Conservation (phyloP, 2,888 invertebrate species). For the Volucella zonaria region DNA sequence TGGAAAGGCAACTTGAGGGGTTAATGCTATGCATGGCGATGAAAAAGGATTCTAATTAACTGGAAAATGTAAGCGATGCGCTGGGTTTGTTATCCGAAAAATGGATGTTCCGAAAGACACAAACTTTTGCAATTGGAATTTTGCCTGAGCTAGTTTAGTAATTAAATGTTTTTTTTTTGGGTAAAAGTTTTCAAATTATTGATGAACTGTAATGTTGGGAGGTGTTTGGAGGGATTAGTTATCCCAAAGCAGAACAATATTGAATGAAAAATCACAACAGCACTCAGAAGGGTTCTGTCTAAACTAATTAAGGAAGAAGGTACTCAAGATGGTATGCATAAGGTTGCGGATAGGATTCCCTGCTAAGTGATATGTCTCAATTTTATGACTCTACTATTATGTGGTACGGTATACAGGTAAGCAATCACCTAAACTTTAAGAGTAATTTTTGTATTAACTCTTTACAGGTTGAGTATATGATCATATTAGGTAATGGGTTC, state of each 20-base stretch:
- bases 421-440: too few species aligned
- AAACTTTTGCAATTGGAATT: slow-evolving; percentile 19
- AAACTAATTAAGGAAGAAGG: slow-evolving; percentile 31
- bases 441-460: too few species aligned
- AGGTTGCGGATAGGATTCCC: background rate
- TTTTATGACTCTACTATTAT: background rate
- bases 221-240: background rate
- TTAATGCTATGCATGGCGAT: slow-evolving; percentile 34
- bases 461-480: too few species aligned
- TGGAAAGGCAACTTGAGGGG: background rate
- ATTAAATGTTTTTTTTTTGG: slow-evolving; percentile 29
- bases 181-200: slow-evolving; percentile 55
- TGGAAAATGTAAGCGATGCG: slow-evolving; percentile 51
- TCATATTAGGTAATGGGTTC: too few species aligned
- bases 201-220: slow-evolving; percentile 23
- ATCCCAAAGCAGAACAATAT: background rate
- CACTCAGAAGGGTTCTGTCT: slow-evolving; percentile 1
- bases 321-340: background rate
- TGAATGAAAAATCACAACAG: slow-evolving; percentile 11
- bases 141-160: slow-evolving; percentile 23
- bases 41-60: slow-evolving; percentile 54
- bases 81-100: slow-evolving; percentile 5
- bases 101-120: background rate
- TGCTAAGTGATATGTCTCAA: slow-evolving; percentile 24
- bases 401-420: too few species aligned